Evolutionary conservation across 2,888 invertebrate genomes (phyloP).

Genomic region (Tuta absoluta): DNA sequence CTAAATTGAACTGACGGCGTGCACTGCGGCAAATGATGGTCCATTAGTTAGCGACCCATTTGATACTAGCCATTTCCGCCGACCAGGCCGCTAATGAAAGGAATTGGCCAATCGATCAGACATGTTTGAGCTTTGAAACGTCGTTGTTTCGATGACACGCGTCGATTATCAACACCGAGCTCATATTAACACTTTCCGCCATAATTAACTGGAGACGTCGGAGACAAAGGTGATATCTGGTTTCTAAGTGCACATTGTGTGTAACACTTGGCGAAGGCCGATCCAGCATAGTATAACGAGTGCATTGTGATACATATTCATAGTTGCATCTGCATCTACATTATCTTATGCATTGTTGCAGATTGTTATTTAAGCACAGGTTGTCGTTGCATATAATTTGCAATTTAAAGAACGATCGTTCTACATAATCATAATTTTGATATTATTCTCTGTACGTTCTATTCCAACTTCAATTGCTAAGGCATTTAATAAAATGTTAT

Average conservation of each 20-base stretch:
- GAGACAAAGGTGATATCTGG: constrained; percentile 68
- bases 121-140: constrained; percentile 3
- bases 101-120: constrained; percentile 45
- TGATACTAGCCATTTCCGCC: constrained; percentile 45
- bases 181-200: constrained; percentile 47
- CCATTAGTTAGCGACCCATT: constrained; percentile 50
- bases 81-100: constrained; percentile 49
- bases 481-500: constrained; percentile 16
- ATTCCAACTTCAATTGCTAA: neutral
- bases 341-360: constrained; percentile 48
- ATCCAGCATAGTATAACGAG: constrained; percentile 69
- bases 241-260: constrained; percentile 76
- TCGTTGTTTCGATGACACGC: constrained; percentile 10
- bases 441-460: neutral
- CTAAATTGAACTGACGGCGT: constrained; percentile 23
- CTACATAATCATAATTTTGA: neutral
- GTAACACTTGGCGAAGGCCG: constrained; percentile 72
- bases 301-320: constrained; percentile 54
- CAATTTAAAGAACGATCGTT: constrained; percentile 13
- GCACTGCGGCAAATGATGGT: constrained; percentile 36
- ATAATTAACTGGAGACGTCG: constrained; percentile 55
- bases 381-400: constrained; percentile 34
- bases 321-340: constrained; percentile 45
- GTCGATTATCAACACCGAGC: constrained; percentile 31
- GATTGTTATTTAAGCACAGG: constrained; percentile 27